Evolutionary conservation across 1,140 invertebrate species (phyloP).

Genomic region (Theocolax elegans): DNA sequence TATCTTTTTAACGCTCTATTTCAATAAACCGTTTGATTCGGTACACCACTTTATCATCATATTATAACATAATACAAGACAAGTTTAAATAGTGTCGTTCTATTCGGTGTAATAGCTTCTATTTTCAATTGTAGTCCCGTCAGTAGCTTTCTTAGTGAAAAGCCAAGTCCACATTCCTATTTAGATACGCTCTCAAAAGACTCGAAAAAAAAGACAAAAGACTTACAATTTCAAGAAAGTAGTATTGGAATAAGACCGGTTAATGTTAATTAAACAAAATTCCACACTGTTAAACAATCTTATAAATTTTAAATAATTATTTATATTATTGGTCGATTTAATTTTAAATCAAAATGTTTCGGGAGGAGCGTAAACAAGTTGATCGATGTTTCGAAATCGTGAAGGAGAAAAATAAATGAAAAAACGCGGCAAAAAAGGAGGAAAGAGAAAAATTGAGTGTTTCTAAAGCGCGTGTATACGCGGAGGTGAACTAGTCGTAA

Average conservation of each 20-base stretch:
- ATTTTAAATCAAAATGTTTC: too few relatives aligned
- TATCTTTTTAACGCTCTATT: background rate
- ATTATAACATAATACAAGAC: background rate
- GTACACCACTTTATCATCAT: background rate
- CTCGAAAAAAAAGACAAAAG: background rate
- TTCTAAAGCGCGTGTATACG: background rate
- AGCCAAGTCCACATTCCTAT: background rate
- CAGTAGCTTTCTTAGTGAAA: background rate
- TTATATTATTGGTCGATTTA: too few relatives aligned
- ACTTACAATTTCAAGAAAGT: too few relatives aligned
- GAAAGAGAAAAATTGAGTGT: background rate
- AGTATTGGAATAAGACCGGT: background rate
- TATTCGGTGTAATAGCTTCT: background rate
- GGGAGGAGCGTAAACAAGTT: too few relatives aligned
- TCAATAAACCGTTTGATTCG: conserved; percentile 1
- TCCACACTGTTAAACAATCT: background rate
- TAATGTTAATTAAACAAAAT: conserved; percentile 2
- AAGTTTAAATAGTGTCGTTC: background rate
- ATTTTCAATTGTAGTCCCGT: background rate
- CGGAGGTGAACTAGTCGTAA: background rate
- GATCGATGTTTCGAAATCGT: too few relatives aligned
- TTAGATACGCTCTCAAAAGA: background rate
- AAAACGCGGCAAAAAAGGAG: too few relatives aligned
- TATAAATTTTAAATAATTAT: background rate
- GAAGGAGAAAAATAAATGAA: too few relatives aligned